These are phyloP conservation scores for Pterocles gutturalis DNA, from an alignment of 2,113 vertebrate species.

Conservation along the genomic window DNA sequence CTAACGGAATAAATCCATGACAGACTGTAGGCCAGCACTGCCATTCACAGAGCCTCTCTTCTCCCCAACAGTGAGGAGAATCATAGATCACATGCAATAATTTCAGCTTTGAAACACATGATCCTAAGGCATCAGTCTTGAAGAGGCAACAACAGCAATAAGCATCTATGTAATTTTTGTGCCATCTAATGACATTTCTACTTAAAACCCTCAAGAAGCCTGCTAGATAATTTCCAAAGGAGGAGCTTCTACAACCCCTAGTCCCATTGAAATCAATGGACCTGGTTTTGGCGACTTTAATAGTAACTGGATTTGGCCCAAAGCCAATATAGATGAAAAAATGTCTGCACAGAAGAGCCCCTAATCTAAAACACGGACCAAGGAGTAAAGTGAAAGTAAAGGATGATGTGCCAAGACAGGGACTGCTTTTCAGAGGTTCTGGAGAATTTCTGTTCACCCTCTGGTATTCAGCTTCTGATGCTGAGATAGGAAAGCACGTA, in stretches of 20 bases:
- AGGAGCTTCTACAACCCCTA: neutral
- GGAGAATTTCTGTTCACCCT: neutral
- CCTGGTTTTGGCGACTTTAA: neutral
- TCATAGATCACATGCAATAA: neutral
- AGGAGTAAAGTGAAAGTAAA: slow-evolving; percentile 1
- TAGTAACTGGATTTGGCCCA: neutral
- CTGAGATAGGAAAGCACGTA: neutral
- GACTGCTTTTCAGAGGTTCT: slow-evolving; percentile 13
- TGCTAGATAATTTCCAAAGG: neutral
- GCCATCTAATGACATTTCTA: neutral
- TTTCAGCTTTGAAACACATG: neutral
- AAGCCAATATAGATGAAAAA: neutral
- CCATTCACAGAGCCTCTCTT: neutral
- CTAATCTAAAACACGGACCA: neutral
- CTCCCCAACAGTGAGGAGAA: neutral
- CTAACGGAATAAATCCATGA: neutral
- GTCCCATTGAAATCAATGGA: neutral
- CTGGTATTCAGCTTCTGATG: neutral
- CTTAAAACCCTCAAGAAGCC: neutral
- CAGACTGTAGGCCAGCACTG: neutral
- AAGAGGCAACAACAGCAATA: neutral
- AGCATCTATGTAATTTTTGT: neutral
- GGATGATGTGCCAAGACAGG: neutral
- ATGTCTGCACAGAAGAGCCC: neutral
- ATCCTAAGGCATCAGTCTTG: neutral